These are phyloP conservation scores for Dreissena rostriformis DNA, from an alignment of 1,140 invertebrate genomes.

Conservation along the genomic window DNA sequence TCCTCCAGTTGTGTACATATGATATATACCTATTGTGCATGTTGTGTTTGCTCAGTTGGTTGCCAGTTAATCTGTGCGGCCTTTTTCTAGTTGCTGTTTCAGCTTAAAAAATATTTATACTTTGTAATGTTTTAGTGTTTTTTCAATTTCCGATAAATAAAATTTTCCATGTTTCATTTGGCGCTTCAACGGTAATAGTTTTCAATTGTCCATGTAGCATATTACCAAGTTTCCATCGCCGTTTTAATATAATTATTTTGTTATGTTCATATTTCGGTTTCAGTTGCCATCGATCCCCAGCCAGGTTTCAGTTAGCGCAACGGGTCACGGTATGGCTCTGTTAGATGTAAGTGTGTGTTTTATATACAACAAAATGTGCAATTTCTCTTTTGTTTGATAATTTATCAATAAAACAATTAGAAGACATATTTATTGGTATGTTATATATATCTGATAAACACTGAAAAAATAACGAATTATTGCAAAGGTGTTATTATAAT, in stretches of 20 bases:
- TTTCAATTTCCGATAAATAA: too few species aligned
- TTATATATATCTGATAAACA: background rate
- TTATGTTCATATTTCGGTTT: constrained; percentile 29
- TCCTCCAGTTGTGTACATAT: too few species aligned
- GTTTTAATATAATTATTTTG: background rate
- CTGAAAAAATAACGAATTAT: background rate
- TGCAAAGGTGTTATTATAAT: background rate
- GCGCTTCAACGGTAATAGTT: background rate
- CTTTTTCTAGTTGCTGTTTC: too few species aligned
- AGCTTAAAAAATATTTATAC: too few species aligned
- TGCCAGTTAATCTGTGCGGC: too few species aligned
- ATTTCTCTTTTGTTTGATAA: background rate
- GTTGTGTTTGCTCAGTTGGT: too few species aligned
- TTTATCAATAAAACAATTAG: background rate
- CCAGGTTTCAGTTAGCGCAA: constrained; percentile 85
- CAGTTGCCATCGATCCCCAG: constrained; percentile 83
- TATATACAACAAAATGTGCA: background rate
- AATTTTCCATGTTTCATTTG: background rate
- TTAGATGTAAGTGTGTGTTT: constrained; percentile 85
- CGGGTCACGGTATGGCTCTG: constrained; percentile 91
- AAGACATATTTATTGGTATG: background rate
- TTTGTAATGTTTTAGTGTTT: too few species aligned
- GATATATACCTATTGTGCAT: too few species aligned
- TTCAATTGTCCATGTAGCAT: background rate
- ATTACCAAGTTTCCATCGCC: background rate